phyloP scores from a whole-genome alignment of 2,888 invertebrate genomes.

The Agrotis ipsilon region DNA sequence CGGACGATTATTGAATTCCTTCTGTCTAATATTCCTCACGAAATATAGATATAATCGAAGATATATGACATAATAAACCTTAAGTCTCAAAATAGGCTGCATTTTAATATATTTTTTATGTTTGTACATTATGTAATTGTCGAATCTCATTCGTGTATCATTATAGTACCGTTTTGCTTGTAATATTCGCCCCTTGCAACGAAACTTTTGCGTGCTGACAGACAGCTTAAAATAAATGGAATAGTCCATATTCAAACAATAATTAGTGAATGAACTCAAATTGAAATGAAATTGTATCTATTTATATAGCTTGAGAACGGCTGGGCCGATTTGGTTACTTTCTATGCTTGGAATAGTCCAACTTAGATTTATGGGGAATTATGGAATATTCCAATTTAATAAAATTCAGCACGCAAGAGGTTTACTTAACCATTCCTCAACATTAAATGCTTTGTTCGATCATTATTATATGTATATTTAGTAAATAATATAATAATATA shows the following conservation, averaged over 20 bases:
- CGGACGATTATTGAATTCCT: background rate
- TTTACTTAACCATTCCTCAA: conserved; percentile 61
- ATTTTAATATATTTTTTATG: conserved; percentile 36
- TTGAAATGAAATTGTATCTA: background rate
- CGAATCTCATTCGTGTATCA: conserved; percentile 60
- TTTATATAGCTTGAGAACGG: background rate
- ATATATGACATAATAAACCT: conserved; percentile 3
- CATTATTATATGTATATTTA: conserved; percentile 64
- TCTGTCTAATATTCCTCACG: conserved; percentile 15
- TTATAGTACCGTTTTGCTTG: conserved; percentile 44
- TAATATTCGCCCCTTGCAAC: conserved; percentile 47
- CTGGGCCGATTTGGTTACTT: background rate
- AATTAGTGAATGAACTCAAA: background rate
- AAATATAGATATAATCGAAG: conserved; percentile 8
- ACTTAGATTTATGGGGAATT: background rate
- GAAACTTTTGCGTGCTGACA: conserved; percentile 44
- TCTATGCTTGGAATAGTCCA: background rate
- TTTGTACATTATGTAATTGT: conserved; percentile 58
- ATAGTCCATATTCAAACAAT: background rate
- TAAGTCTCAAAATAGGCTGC: conserved; percentile 24
- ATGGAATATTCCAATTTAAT: too few species aligned
- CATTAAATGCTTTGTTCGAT: conserved; percentile 61
- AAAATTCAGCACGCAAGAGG: conserved; percentile 38
- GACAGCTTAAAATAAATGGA: conserved; percentile 2
- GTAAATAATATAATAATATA: conserved; percentile 62